Conservation (phyloP, 2,888 invertebrate genomes). For the Endotricha flammealis region DNA sequence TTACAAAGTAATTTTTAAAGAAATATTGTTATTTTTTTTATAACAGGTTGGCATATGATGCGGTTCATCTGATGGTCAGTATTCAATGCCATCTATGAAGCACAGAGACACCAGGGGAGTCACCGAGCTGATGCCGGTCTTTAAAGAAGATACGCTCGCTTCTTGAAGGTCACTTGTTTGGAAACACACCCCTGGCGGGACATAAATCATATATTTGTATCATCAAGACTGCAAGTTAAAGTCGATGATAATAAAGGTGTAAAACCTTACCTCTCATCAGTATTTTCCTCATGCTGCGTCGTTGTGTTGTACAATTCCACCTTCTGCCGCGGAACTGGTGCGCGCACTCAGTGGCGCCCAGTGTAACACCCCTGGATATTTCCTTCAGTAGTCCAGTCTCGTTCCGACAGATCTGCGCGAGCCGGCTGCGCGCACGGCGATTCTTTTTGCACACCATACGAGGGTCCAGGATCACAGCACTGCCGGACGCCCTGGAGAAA, state of each 20-base stretch:
- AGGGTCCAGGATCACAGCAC: constrained; percentile 93
- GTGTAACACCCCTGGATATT: constrained; percentile 89
- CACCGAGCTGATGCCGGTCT: too few relatives aligned
- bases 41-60: too few relatives aligned
- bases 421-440: constrained; percentile 85
- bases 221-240: too few relatives aligned
- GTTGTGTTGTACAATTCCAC: constrained; percentile 93
- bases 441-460: constrained; percentile 93
- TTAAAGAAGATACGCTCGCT: too few relatives aligned
- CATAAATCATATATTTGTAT: too few relatives aligned
- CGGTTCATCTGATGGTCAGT: too few relatives aligned
- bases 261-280: constrained; percentile 85
- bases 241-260: background rate
- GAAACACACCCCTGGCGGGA: too few relatives aligned
- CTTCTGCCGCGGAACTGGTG: constrained; percentile 90
- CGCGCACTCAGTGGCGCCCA: constrained; percentile 91
- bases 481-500: constrained; percentile 84
- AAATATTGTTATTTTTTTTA: too few relatives aligned
- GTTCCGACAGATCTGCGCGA: constrained; percentile 90
- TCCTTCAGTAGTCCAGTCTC: constrained; percentile 88
- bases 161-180: too few relatives aligned
- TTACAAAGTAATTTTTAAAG: too few relatives aligned
- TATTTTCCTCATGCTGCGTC: constrained; percentile 89
- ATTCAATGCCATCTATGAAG: too few relatives aligned
- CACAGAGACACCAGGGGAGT: too few relatives aligned